These are phyloP conservation scores for Lasioglossum oenotherae DNA, from an alignment of 2,888 invertebrate species.

Conservation along the genomic window DNA sequence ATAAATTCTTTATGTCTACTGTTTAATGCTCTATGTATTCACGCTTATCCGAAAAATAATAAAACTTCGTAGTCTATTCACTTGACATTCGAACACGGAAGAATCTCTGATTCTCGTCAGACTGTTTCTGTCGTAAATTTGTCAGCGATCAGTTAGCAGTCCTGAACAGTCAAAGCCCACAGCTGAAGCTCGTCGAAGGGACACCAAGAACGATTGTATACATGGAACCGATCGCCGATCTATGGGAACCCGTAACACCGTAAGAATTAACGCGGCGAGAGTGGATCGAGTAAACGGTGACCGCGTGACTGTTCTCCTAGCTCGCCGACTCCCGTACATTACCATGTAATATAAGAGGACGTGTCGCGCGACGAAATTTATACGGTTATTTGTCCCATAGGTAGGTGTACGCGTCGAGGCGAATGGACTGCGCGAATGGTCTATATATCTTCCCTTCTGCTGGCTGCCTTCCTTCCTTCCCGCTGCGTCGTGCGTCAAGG, in stretches of 20 bases:
- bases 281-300: background rate
- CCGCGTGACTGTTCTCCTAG: background rate
- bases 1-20: background rate
- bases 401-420: conserved; percentile 49
- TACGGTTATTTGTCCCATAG: conserved; percentile 67
- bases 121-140: background rate
- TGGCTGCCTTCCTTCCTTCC: conserved; percentile 5
- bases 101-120: background rate
- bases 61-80: background rate
- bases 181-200: background rate
- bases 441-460: conserved; percentile 61
- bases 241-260: background rate
- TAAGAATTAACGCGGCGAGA: conserved; percentile 24
- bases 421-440: conserved; percentile 57
- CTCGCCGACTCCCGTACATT: conserved; percentile 20
- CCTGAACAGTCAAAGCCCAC: background rate
- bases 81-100: background rate
- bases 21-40: background rate
- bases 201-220: background rate
- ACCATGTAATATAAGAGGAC: conserved; percentile 50
- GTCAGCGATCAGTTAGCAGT: background rate
- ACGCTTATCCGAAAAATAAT: too few species aligned
- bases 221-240: background rate
- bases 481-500: conserved; percentile 34
- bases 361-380: conserved; percentile 60